These are phyloP conservation scores for Ornithoptera alexandrae DNA, from an alignment of 2,888 invertebrate species.

Conservation along the genomic window DNA sequence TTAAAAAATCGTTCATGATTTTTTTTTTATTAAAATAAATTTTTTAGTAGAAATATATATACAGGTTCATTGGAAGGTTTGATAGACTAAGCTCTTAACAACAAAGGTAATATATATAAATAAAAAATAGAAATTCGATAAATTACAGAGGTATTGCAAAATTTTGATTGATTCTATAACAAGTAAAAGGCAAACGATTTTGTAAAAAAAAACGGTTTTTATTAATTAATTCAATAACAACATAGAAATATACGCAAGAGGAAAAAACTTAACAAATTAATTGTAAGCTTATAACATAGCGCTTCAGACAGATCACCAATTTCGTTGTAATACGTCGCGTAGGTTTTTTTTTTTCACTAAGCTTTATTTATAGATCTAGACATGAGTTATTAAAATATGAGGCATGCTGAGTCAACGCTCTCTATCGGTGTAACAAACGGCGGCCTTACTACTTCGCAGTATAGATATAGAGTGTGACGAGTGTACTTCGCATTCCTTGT, in stretches of 20 bases:
- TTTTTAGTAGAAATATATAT: no score
- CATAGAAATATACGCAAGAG: not conserved
- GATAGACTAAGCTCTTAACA: no score
- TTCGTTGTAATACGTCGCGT: conserved; percentile 21
- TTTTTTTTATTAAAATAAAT: no score
- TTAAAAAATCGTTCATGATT: no score
- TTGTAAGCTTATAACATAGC: not conserved
- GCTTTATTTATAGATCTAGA: conserved; percentile 27
- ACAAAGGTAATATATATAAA: no score
- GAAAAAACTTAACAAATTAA: not conserved
- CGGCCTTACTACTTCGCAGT: conserved; percentile 34
- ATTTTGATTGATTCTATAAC: not conserved
- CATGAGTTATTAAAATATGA: conserved; percentile 23
- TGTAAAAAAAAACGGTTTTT: not conserved
- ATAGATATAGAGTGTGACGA: conserved; percentile 36
- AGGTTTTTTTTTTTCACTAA: conserved; percentile 23
- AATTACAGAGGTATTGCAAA: not conserved
- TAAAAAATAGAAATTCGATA: not conserved
- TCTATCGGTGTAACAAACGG: conserved; percentile 34
- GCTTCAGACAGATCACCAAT: conserved; percentile 12
- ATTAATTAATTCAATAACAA: not conserved
- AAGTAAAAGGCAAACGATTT: not conserved
- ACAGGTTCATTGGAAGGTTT: no score
- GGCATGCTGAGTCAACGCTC: conserved; percentile 37
- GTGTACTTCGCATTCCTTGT: conserved; percentile 32